A percentile compares a stretch with the other conserved stretches of the same genome.
These are phyloP conservation scores for Tylochromis polylepis DNA, from an alignment of 2,113 vertebrate species.

Conservation along the genomic window DNA sequence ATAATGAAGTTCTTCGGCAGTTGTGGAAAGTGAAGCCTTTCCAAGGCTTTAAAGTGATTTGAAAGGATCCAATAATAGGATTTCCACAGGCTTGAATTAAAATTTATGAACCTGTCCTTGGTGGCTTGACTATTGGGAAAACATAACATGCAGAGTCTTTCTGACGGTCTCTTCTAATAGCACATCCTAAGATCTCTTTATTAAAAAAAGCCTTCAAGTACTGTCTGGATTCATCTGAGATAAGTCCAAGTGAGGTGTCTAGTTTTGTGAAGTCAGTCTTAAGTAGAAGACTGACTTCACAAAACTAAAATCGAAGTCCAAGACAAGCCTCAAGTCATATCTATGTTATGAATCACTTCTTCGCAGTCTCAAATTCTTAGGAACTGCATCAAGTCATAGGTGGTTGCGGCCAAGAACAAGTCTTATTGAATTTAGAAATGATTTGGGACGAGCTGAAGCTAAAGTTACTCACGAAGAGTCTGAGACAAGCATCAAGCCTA, in stretches of 20 bases:
- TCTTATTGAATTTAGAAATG: background rate
- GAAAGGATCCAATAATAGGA: constrained; percentile 17
- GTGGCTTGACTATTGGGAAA: background rate
- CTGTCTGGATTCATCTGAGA: background rate
- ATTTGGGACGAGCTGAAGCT: background rate
- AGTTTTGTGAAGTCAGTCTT: background rate
- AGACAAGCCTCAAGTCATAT: background rate
- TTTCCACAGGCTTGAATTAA: constrained; percentile 19
- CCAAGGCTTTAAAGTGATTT: constrained; percentile 15
- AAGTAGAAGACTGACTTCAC: background rate
- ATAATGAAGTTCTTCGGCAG: constrained; percentile 54
- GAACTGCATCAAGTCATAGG: background rate
- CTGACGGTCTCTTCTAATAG: background rate
- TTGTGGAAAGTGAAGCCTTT: constrained; percentile 40
- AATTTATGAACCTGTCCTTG: constrained; percentile 1
- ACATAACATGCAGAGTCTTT: background rate
- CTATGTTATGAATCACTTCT: background rate
- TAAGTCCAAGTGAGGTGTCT: background rate
- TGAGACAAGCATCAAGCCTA: background rate
- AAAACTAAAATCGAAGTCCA: background rate
- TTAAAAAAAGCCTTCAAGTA: background rate
- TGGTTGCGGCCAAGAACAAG: background rate
- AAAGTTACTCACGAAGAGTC: background rate
- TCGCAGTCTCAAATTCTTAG: background rate
- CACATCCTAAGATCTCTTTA: background rate